These are phyloP conservation scores for Pegoplata infirma DNA, from an alignment of 2,888 invertebrate genomes.

Conservation along the genomic window DNA sequence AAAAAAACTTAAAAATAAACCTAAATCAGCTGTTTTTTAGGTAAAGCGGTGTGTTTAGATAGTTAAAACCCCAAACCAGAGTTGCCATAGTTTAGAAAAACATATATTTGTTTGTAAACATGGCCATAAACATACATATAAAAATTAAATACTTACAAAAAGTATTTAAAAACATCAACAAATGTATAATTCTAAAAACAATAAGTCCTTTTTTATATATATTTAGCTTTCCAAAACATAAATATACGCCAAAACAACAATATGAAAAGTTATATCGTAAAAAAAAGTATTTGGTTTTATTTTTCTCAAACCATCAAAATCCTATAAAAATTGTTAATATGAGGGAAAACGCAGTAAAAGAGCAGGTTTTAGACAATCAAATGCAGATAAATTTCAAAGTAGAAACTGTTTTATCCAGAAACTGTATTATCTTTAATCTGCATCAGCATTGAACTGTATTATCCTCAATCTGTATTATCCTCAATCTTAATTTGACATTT, in stretches of 20 bases:
- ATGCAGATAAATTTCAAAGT: no score
- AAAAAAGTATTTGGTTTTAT: slow-evolving; percentile 11
- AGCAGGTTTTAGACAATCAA: no score
- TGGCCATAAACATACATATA: slow-evolving; percentile 30
- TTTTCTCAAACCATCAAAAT: slow-evolving; percentile 23
- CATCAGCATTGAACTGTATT: neutral
- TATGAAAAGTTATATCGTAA: slow-evolving; percentile 22
- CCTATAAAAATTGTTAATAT: slow-evolving; percentile 18
- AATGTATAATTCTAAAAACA: neutral
- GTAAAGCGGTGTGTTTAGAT: slow-evolving; percentile 1
- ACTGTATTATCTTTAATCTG: slow-evolving; percentile 2
- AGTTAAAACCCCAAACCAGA: neutral
- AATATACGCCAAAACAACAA: slow-evolving; percentile 10
- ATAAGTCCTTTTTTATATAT: neutral
- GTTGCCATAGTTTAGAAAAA: slow-evolving; percentile 15
- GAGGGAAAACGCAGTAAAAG: no score
- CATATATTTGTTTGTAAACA: neutral
- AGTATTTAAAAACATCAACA: neutral
- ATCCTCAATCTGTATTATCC: no score
- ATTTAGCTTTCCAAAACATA: neutral
- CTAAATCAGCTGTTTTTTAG: slow-evolving; percentile 25
- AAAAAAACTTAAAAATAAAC: neutral
- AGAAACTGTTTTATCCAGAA: no score
- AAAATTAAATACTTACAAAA: slow-evolving; percentile 26
- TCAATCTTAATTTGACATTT: no score